Percentiles rank a stretch among this genome's conserved stretches.
These are phyloP conservation scores for Chelonoidis abingdonii DNA, from an alignment of 2,113 vertebrate species.

Conservation along the genomic window DNA sequence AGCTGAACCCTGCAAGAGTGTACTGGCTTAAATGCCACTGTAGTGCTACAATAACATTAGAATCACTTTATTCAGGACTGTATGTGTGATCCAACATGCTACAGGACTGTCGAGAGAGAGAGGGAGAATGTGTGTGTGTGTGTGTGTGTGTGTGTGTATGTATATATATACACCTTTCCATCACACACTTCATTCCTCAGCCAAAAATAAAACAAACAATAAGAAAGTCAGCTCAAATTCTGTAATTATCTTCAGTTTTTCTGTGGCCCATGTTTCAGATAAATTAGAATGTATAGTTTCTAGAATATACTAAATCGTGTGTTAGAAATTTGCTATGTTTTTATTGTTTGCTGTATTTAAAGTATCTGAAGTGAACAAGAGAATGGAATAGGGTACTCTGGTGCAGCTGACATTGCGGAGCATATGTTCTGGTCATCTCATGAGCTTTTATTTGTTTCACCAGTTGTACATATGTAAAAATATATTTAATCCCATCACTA, in stretches of 20 bases:
- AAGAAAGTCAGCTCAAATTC: neutral
- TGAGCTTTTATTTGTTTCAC: neutral
- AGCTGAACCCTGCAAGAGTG: neutral
- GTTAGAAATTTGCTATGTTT: neutral
- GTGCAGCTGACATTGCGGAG: neutral
- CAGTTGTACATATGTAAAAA: neutral
- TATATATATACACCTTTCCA: neutral
- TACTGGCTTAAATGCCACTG: neutral
- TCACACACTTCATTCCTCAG: neutral
- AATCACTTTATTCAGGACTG: neutral
- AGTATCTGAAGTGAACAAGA: neutral
- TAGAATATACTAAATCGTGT: neutral
- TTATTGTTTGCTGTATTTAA: fast-evolving
- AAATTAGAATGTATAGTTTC: neutral
- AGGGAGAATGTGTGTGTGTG: no score
- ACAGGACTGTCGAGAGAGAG: neutral
- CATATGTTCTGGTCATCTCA: neutral
- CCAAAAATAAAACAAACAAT: neutral
- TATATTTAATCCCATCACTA: neutral
- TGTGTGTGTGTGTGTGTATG: neutral
- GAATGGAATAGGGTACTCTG: neutral
- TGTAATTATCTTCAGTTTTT: neutral
- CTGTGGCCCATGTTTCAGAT: neutral
- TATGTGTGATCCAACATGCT: neutral
- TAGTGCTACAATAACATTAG: neutral